These are phyloP conservation scores for Crocidura indochinensis DNA, from an alignment of 2,797 vertebrate genomes.

Conservation along the genomic window DNA sequence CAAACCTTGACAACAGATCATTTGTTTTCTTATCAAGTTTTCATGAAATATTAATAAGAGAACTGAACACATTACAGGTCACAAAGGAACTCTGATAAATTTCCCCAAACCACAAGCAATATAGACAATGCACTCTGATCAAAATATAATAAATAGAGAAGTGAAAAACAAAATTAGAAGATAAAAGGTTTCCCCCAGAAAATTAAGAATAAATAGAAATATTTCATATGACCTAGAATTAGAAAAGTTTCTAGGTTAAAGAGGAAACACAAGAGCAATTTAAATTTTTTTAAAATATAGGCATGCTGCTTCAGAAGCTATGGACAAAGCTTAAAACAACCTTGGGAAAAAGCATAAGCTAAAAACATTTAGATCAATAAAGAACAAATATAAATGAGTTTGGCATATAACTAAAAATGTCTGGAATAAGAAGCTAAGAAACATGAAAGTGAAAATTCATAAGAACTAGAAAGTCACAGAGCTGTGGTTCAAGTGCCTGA, in stretches of 20 bases:
- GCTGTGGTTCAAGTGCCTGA: too few species aligned
- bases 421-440: slow-evolving; percentile 39
- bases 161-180: slow-evolving; percentile 16
- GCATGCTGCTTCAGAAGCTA: neutral
- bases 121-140: neutral
- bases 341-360: neutral
- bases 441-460: neutral
- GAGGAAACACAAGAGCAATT: neutral
- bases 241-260: neutral
- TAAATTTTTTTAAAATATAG: slow-evolving; percentile 50
- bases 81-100: neutral
- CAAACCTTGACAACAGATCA: slow-evolving; percentile 5
- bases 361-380: neutral
- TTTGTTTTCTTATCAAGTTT: slow-evolving; percentile 60
- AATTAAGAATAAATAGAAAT: slow-evolving; percentile 8
- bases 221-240: too few species aligned
- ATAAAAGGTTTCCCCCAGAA: slow-evolving; percentile 11
- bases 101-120: neutral
- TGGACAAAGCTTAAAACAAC: neutral
- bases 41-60: slow-evolving; percentile 59
- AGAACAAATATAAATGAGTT: slow-evolving; percentile 1
- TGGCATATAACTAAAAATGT: neutral
- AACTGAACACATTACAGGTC: slow-evolving; percentile 44
- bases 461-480: neutral
- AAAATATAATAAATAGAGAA: slow-evolving; percentile 35